A percentile compares a stretch with the other conserved stretches of the same genome.
Evolutionary conservation across 2,113 vertebrate genomes (phyloP).

Genomic region (Tauraco erythrolophus): DNA sequence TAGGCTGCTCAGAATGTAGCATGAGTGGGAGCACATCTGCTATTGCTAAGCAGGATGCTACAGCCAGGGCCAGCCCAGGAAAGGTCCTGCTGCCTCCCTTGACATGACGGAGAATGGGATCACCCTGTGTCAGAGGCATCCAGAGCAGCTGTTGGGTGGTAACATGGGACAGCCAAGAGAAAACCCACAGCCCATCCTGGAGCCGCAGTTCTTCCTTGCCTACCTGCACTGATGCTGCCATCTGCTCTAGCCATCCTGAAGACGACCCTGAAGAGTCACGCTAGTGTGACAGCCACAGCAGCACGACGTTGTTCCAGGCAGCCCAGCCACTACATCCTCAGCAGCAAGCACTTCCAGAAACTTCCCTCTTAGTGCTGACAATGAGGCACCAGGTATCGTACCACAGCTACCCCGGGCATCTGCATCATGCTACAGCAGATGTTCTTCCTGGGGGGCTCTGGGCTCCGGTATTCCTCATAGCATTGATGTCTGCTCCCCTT

Average conservation of each 20-base stretch:
- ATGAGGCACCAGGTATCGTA: rapidly evolving
- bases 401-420: neutral
- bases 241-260: neutral
- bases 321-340: neutral
- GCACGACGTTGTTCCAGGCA: neutral
- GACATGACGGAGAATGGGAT: neutral
- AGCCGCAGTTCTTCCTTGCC: neutral
- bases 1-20: neutral
- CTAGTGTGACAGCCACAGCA: neutral
- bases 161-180: neutral
- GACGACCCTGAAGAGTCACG: neutral
- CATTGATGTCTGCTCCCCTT: neutral
- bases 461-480: rapidly evolving
- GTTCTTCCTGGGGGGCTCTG: neutral
- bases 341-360: neutral
- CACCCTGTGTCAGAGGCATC: neutral
- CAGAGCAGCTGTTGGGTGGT: neutral
- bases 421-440: rapidly evolving
- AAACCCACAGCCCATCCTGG: neutral
- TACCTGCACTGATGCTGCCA: neutral
- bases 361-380: neutral
- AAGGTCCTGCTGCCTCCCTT: neutral
- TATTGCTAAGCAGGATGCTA: neutral
- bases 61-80: neutral
- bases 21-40: rapidly evolving